Evolutionary conservation across 2,888 invertebrate species (phyloP).

Genomic region (Linyphia triangularis): DNA sequence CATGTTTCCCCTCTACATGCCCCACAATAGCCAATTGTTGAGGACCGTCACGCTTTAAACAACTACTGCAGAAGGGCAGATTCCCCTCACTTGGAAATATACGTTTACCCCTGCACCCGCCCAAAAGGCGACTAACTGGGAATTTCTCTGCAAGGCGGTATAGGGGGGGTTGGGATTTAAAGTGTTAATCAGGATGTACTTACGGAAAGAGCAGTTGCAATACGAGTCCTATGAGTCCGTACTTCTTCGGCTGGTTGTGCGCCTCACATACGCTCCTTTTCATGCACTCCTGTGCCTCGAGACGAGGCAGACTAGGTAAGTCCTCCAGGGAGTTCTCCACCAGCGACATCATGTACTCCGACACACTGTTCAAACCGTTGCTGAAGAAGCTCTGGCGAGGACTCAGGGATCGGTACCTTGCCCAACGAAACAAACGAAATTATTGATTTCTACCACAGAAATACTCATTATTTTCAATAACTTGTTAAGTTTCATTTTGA

Average conservation of each 20-base stretch:
- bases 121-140: too few species aligned
- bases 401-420: slow-evolving; percentile 23
- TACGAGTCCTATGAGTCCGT: slow-evolving; percentile 78
- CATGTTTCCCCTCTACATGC: too few species aligned
- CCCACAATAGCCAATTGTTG: too few species aligned
- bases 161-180: too few species aligned
- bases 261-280: slow-evolving; percentile 79
- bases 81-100: too few species aligned
- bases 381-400: slow-evolving; percentile 71
- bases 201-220: slow-evolving; percentile 78
- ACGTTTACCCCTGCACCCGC: too few species aligned
- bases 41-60: too few species aligned
- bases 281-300: slow-evolving; percentile 78
- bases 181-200: slow-evolving; percentile 69
- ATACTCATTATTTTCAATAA: too few species aligned
- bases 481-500: too few species aligned
- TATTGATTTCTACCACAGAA: too few species aligned
- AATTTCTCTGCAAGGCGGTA: too few species aligned
- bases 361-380: slow-evolving; percentile 73
- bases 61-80: too few species aligned
- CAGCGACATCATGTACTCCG: slow-evolving; percentile 77
- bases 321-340: slow-evolving; percentile 77
- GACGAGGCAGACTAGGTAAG: slow-evolving; percentile 77
- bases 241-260: slow-evolving; percentile 78
- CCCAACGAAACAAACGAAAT: not conserved